Conservation (phyloP, 2,797 vertebrate species). For the Epinephelus coioides region DNA sequence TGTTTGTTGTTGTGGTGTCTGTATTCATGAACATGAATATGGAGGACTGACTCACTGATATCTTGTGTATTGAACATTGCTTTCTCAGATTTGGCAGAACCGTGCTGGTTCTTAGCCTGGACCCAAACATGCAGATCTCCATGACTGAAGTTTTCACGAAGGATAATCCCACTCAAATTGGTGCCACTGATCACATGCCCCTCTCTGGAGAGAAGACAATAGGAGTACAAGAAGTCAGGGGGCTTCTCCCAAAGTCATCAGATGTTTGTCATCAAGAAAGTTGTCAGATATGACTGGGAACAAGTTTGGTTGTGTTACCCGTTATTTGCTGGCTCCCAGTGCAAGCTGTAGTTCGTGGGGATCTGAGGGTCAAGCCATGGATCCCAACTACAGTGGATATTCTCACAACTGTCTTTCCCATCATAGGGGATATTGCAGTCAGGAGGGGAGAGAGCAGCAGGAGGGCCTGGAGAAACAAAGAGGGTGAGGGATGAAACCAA, state of each 20-base stretch:
- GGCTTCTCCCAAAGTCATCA: neutral
- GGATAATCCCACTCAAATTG: constrained; percentile 48
- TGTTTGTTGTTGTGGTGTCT: neutral
- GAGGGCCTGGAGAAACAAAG: constrained; percentile 54
- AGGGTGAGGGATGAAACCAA: neutral
- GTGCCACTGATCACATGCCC: neutral
- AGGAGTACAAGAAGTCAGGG: neutral
- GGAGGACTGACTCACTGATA: constrained; percentile 78
- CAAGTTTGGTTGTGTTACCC: constrained; percentile 47
- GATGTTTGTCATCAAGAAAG: neutral
- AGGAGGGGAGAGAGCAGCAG: constrained; percentile 44
- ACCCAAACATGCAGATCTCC: constrained; percentile 78
- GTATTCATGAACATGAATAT: neutral
- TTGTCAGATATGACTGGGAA: neutral
- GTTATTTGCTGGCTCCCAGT: constrained; percentile 66
- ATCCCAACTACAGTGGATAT: constrained; percentile 81
- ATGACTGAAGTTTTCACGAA: constrained; percentile 40
- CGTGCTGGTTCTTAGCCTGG: constrained; percentile 56
- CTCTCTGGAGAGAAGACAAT: constrained; percentile 15
- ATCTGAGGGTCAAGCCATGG: constrained; percentile 9
- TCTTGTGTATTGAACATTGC: constrained; percentile 55
- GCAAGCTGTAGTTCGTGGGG: constrained; percentile 70
- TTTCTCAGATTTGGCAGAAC: constrained; percentile 51
- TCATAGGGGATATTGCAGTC: constrained; percentile 72
- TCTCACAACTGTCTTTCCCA: neutral